Base-by-base conservation (phyloP, 2,797 vertebrate species). In the Syngnathus acus region DNA sequence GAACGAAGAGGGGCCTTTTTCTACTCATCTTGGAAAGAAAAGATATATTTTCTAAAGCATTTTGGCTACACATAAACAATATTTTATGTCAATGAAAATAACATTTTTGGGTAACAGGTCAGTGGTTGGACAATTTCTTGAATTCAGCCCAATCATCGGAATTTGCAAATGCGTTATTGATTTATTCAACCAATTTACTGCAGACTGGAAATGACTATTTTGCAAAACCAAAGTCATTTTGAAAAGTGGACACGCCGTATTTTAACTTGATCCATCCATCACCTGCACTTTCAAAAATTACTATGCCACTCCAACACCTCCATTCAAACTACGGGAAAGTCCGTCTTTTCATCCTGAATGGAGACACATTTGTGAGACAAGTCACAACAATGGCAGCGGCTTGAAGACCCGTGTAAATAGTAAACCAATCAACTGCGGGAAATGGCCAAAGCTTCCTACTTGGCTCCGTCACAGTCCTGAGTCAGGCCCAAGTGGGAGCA, bases 401-500 rank as follows among this genome's bases (percentile, higher is more conserved):
- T 40, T 43, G 16, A 62, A 43, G 59, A 62, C n/a, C 39, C 5
- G 21, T 17, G 60, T 45, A 47, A 45, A 45, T 26, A 62, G 42
- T 62, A 26, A 45, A 45, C 21, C 23, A 45, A 32, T 62, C 21
- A 26, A 45, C 40, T 26, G 60, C 45, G 42, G 60, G 60, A 62
- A 62, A 21, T 26, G 13, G 40, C 40, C 11, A 21, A 23, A 40
- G 40, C 60, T 62, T 43, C 40, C 60, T 62, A 13, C 40, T 43
- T 45, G 60, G 60, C 60, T 61, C 19, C 13, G 39, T 11, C 59
- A 42, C 19, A 1, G 38, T 39, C 39, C 17, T 61, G 60, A 62
- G 39, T 62, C n/a, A 43, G n/a, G 17, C 58, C 38, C 66, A 10
- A 62, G 65, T 19, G 43, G 37, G 59, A 32, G 32, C 32, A 72